Evolutionary conservation across 2,888 invertebrate species (phyloP).

Genomic region (Margaritifera margaritifera): DNA sequence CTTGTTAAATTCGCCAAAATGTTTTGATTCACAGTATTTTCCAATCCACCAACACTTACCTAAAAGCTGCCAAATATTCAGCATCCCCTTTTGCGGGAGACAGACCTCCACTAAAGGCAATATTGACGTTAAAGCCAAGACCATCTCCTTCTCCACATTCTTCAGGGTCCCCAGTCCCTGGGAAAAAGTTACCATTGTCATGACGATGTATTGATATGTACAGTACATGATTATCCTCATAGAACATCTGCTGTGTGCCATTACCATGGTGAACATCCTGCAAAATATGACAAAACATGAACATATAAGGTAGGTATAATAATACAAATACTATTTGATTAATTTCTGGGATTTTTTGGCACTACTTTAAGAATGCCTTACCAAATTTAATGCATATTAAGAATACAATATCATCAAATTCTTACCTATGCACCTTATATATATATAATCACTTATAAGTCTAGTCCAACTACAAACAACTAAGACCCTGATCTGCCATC

Average conservation of each 20-base stretch:
- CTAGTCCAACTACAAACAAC: too few relatives aligned
- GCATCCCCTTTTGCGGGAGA: conserved; percentile 95
- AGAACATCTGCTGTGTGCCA: conserved; percentile 98
- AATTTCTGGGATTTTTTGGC: not conserved
- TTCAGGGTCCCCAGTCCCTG: conserved; percentile 96
- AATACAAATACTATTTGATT: not conserved
- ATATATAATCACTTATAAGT: too few relatives aligned
- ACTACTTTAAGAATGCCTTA: too few relatives aligned
- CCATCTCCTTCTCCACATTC: conserved; percentile 93
- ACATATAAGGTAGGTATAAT: not conserved
- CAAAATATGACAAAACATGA: conserved; percentile 5
- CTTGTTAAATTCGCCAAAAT: too few relatives aligned
- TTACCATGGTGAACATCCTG: conserved; percentile 99
- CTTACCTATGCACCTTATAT: too few relatives aligned
- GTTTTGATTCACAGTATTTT: too few relatives aligned
- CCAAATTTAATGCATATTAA: too few relatives aligned
- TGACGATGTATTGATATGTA: conserved; percentile 99
- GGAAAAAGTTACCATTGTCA: conserved; percentile 99
- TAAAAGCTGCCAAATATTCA: conserved; percentile 94
- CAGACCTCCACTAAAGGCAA: conserved; percentile 94
- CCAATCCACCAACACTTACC: conserved; percentile 47
- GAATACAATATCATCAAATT: too few relatives aligned
- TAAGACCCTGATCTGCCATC: too few relatives aligned
- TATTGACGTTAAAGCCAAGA: conserved; percentile 94
- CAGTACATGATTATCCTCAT: conserved; percentile 92